These are phyloP conservation scores for Lasioglossum vierecki DNA, from an alignment of 2,888 invertebrate genomes.

Conservation along the genomic window DNA sequence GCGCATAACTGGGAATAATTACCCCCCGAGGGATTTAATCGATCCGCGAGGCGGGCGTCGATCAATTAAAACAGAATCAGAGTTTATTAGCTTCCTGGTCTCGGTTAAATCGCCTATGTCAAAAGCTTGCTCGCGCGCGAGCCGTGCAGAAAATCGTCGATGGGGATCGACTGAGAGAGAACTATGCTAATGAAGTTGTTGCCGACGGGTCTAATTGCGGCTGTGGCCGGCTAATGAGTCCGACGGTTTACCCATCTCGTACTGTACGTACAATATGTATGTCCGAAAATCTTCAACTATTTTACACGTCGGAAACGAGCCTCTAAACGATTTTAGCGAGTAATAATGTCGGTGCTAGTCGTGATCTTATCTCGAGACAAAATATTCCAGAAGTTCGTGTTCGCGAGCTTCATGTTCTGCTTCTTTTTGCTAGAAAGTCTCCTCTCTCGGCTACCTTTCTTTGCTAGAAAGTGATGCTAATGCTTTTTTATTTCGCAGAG, in stretches of 20 bases:
- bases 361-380: neutral
- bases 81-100: constrained; percentile 19
- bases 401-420: constrained; percentile 1
- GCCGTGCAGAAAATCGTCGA: constrained; percentile 10
- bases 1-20: neutral
- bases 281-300: constrained; percentile 30
- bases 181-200: constrained; percentile 57
- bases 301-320: neutral
- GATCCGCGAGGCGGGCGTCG: neutral
- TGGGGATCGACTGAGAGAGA: constrained; percentile 10
- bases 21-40: neutral
- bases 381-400: neutral
- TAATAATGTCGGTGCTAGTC: neutral
- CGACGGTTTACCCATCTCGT: neutral
- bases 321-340: neutral
- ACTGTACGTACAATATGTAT: neutral
- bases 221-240: constrained; percentile 39
- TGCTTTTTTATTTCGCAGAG: neutral
- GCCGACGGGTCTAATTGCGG: constrained; percentile 49
- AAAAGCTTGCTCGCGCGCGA: constrained; percentile 6
- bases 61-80: neutral
- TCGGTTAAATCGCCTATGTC: constrained; percentile 23
- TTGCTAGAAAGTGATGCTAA: constrained; percentile 12
- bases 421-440: constrained; percentile 18
- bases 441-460: constrained; percentile 7